phyloP scores from a whole-genome alignment of 2,797 vertebrate species.

The Chelonia mydas region DNA sequence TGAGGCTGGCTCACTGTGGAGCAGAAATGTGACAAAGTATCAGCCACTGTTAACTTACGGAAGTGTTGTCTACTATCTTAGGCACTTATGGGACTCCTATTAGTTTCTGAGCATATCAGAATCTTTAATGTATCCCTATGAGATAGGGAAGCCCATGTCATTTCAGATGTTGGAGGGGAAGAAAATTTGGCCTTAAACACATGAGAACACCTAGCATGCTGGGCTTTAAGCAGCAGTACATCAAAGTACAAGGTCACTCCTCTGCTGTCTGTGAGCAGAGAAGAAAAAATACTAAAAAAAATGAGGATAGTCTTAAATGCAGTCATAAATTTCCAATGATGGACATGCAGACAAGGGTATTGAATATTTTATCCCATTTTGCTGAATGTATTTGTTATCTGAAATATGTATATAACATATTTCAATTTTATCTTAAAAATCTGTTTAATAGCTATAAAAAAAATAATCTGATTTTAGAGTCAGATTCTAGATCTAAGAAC shows the following conservation, averaged over 20 bases:
- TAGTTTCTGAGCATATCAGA: neutral
- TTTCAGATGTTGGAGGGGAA: neutral
- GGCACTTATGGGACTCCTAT: neutral
- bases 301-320: neutral
- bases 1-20: conserved; percentile 5
- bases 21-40: neutral
- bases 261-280: neutral
- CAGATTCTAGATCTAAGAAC: neutral
- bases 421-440: conserved; percentile 30
- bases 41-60: neutral
- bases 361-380: conserved; percentile 37
- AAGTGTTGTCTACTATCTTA: conserved; percentile 10
- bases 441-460: neutral
- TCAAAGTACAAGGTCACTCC: neutral
- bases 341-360: conserved; percentile 9
- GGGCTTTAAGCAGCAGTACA: neutral
- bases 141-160: neutral
- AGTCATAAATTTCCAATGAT: conserved; percentile 20
- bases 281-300: neutral
- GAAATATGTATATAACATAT: conserved; percentile 53
- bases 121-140: neutral
- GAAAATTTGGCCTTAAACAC: neutral
- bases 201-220: neutral
- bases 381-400: conserved; percentile 1
- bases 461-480: neutral